Evolutionary conservation across 1,140 invertebrate species (phyloP).

Genomic region (Procambarus virginalis): DNA sequence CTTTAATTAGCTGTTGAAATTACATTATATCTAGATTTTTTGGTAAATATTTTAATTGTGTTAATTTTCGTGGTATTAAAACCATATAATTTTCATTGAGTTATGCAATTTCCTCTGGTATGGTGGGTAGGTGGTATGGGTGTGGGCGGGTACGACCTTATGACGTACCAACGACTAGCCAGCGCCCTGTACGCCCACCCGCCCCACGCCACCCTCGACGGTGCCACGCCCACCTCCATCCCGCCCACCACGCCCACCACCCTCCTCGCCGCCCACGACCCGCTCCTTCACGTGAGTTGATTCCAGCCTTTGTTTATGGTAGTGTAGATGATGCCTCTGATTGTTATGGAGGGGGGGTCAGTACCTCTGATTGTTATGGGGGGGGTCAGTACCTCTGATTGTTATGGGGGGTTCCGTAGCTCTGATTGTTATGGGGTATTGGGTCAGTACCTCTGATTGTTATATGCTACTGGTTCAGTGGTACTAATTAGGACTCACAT

Average conservation of each 20-base stretch:
- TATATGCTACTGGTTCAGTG: no score
- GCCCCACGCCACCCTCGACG: slow-evolving; percentile 59
- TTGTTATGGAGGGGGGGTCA: no score
- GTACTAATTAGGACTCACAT: no score
- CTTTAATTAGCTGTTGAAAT: no score
- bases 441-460: no score
- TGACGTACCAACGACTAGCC: slow-evolving; percentile 64
- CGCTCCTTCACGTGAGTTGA: slow-evolving; percentile 53
- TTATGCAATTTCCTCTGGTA: not conserved
- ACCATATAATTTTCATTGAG: no score
- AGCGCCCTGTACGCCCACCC: slow-evolving; percentile 66
- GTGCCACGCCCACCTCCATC: slow-evolving; percentile 50
- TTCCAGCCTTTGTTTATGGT: not conserved
- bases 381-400: no score
- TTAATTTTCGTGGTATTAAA: not conserved
- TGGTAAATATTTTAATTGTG: no score
- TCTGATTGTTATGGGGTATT: not conserved
- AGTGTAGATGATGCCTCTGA: no score
- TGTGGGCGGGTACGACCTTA: slow-evolving; percentile 65
- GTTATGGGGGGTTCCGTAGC: no score
- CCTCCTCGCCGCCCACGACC: slow-evolving; percentile 60
- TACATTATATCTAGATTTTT: no score
- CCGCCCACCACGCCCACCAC: slow-evolving; percentile 63
- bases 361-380: no score
- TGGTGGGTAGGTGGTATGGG: slow-evolving; percentile 50